Evolutionary conservation across 2,797 vertebrate genomes (phyloP).

Genomic region (Siniperca undulata): DNA sequence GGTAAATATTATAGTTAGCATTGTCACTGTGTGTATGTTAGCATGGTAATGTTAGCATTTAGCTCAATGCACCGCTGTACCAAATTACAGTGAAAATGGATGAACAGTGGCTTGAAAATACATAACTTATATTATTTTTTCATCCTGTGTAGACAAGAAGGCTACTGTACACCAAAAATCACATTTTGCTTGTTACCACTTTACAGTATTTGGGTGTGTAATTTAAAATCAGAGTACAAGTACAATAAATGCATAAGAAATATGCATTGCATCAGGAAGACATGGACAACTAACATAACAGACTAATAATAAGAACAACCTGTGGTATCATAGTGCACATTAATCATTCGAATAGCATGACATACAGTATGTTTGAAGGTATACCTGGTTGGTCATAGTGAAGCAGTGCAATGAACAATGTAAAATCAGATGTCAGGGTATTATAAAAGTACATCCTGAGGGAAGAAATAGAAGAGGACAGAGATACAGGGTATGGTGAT

Average conservation of each 20-base stretch:
- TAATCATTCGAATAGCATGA: background rate
- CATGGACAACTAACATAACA: constrained; percentile 1
- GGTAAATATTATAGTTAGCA: too few relatives aligned
- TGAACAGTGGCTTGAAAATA: background rate
- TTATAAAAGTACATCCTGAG: background rate
- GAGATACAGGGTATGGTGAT: constrained; percentile 12
- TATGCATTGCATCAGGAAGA: background rate
- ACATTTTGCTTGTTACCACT: background rate
- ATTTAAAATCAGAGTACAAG: background rate
- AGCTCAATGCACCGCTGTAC: background rate
- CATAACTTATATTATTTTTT: background rate
- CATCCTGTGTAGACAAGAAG: background rate
- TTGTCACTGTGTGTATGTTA: too few relatives aligned
- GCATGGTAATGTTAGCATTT: background rate
- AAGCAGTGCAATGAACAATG: background rate
- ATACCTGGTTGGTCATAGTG: background rate
- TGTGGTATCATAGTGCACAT: background rate
- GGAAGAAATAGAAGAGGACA: constrained; percentile 6
- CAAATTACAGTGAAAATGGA: background rate
- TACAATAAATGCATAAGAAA: background rate
- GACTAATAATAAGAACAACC: background rate
- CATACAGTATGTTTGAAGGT: background rate
- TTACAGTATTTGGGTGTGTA: background rate
- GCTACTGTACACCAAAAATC: background rate
- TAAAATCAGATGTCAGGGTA: background rate